phyloP scores from a whole-genome alignment of 2,113 vertebrate genomes.

The Morone saxatilis region DNA sequence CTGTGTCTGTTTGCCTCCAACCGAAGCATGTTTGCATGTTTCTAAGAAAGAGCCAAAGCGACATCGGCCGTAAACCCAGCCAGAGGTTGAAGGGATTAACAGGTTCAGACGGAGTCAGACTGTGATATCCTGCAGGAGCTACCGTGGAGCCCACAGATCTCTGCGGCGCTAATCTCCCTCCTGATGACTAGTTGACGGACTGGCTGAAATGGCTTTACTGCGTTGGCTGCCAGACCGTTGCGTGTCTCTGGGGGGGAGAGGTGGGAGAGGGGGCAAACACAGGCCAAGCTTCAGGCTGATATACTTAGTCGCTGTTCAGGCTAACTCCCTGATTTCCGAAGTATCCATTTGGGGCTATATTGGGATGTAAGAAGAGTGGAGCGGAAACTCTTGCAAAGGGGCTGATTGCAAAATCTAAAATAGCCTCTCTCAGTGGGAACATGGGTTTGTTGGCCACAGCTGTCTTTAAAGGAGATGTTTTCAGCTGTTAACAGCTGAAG shows the following conservation, averaged over 20 bases:
- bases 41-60: conserved; percentile 10
- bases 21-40: conserved; percentile 12
- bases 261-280: conserved; percentile 10
- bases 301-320: conserved; percentile 39
- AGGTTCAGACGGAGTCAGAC: conserved; percentile 50
- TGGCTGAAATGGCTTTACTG: conserved; percentile 13
- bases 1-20: not conserved
- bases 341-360: conserved; percentile 75
- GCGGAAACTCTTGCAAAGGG: conserved; percentile 71
- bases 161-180: conserved; percentile 57
- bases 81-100: conserved; percentile 34
- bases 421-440: conserved; percentile 64
- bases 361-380: conserved; percentile 73
- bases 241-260: too few species aligned
- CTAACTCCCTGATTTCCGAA: conserved; percentile 62
- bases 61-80: conserved; percentile 9
- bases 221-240: conserved; percentile 8
- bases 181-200: conserved; percentile 54
- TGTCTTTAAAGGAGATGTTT: conserved; percentile 65
- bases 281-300: conserved; percentile 37
- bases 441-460: conserved; percentile 67
- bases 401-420: conserved; percentile 72
- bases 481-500: conserved; percentile 64
- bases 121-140: conserved; percentile 40
- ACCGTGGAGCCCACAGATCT: conserved; percentile 48